Percentiles rank a stretch among this genome's conserved stretches.
These are phyloP conservation scores for Sitta europaea DNA, from an alignment of 2,113 vertebrate genomes.

Conservation along the genomic window DNA sequence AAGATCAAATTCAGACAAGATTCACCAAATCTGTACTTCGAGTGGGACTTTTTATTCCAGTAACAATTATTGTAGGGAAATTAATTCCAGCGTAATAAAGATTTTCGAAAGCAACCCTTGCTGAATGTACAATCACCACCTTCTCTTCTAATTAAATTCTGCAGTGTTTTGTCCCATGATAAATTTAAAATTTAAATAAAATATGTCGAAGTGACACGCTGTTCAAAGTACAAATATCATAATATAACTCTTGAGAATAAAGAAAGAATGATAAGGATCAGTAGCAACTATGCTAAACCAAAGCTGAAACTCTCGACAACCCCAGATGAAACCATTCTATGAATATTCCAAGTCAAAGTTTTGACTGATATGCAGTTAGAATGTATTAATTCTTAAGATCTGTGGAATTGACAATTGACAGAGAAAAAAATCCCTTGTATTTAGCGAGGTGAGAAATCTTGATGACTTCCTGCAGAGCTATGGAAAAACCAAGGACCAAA, in stretches of 20 bases:
- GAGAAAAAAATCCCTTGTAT: neutral
- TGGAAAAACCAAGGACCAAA: neutral
- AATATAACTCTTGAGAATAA: neutral
- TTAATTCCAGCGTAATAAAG: neutral
- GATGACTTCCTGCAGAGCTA: neutral
- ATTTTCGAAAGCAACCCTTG: neutral
- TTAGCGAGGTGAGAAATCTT: neutral
- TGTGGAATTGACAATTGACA: neutral
- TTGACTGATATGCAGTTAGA: neutral
- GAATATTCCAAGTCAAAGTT: neutral
- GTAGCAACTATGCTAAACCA: neutral
- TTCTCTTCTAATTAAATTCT: neutral
- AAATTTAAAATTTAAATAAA: neutral
- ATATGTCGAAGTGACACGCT: neutral
- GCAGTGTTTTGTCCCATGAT: neutral
- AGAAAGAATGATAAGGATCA: neutral
- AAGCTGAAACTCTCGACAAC: neutral
- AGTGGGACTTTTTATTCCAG: neutral
- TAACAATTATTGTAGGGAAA: neutral
- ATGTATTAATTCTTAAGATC: neutral
- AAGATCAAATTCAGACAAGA: neutral
- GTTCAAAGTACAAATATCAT: neutral
- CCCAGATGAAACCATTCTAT: neutral
- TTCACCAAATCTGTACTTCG: neutral
- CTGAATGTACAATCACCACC: neutral